Evolutionary conservation across 2,113 vertebrate genomes (phyloP).

Genomic region (Pionites leucogaster): DNA sequence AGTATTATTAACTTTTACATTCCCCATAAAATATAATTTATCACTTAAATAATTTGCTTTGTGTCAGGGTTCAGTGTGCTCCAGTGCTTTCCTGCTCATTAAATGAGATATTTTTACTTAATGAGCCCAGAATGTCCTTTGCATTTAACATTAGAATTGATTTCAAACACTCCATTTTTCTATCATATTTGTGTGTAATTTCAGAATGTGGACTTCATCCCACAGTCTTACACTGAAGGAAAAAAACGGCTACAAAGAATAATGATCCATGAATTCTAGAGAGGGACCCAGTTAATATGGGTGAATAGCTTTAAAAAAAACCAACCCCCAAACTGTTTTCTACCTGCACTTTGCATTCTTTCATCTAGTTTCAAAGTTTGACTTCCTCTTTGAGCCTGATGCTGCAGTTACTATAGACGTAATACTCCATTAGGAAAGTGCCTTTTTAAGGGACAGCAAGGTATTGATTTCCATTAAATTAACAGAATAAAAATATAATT

Average conservation of each 20-base stretch:
- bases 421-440: not conserved
- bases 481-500: not conserved
- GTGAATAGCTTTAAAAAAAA: not conserved
- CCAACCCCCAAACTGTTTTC: fast-evolving
- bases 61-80: slow-evolving; percentile 82
- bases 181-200: slow-evolving; percentile 68
- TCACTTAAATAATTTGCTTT: slow-evolving; percentile 84
- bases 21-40: slow-evolving; percentile 84
- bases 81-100: slow-evolving; percentile 80
- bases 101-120: slow-evolving; percentile 86
- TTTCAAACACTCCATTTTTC: slow-evolving; percentile 75
- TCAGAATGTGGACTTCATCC: slow-evolving; percentile 52
- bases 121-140: slow-evolving; percentile 79
- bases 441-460: not conserved
- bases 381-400: not conserved
- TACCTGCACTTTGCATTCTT: not conserved
- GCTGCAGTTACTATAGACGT: not conserved
- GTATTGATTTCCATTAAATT: not conserved
- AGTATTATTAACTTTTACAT: slow-evolving; percentile 86
- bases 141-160: slow-evolving; percentile 77
- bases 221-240: slow-evolving; percentile 28
- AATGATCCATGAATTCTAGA: slow-evolving; percentile 64
- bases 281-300: not conserved
- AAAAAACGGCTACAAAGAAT: slow-evolving; percentile 64
- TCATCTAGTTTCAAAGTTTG: slow-evolving; percentile 20